Evolutionary conservation across 2,113 vertebrate species (phyloP).

Genomic region (Gobio gobio): DNA sequence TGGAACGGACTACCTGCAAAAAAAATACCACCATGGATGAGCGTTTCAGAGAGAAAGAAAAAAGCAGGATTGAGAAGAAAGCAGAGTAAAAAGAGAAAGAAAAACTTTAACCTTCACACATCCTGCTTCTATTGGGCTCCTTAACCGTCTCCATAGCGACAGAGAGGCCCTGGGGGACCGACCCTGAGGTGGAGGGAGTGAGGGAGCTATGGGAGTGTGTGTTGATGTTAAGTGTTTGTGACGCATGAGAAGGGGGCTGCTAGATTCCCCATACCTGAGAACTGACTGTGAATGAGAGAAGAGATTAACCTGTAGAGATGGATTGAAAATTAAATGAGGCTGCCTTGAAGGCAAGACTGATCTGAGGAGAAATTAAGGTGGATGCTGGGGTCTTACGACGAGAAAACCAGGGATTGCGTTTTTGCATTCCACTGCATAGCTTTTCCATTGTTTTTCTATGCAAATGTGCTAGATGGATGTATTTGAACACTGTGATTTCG

Average conservation of each 20-base stretch:
- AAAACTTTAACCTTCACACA: conserved; percentile 76
- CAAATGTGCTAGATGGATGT: not conserved
- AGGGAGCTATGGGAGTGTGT: conserved; percentile 9
- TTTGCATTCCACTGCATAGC: not conserved
- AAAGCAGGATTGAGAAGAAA: not conserved
- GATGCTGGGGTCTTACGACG: not conserved
- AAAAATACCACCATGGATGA: not conserved
- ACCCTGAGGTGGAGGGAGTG: conserved; percentile 62
- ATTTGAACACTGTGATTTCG: not conserved
- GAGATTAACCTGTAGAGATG: conserved; percentile 40
- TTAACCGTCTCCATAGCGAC: conserved; percentile 75
- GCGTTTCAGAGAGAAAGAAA: not conserved
- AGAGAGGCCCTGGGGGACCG: conserved; percentile 68
- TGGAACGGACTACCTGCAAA: not conserved
- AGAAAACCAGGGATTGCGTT: not conserved
- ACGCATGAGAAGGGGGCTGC: conserved; percentile 14
- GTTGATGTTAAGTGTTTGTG: conserved; percentile 58
- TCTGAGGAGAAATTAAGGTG: conserved; percentile 32
- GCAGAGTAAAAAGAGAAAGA: conserved; percentile 50
- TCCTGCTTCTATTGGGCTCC: conserved; percentile 59
- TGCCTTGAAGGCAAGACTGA: conserved; percentile 19
- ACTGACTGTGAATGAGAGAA: conserved; percentile 21
- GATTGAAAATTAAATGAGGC: conserved; percentile 25
- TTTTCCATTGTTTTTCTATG: not conserved
- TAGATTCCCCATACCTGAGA: conserved; percentile 46